phyloP scores from a whole-genome alignment of 1,140 invertebrate genomes.

The Pseudomyrmex cubaensis region DNA sequence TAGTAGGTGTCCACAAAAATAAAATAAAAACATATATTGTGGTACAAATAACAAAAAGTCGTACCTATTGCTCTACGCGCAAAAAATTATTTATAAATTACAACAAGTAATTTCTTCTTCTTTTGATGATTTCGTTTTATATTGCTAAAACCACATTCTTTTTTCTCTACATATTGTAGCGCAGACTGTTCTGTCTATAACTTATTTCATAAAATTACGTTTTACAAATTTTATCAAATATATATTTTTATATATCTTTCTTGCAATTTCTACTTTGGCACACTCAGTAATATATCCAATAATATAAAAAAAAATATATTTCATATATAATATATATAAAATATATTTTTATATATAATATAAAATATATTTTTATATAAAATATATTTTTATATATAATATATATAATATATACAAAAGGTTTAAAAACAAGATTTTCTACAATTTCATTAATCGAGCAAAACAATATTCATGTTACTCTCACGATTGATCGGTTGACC shows the following conservation, averaged over 20 bases:
- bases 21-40: constrained; percentile 86
- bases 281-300: neutral
- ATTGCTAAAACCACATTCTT: neutral
- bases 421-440: neutral
- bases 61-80: constrained; percentile 47
- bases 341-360: too few relatives aligned
- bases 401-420: too few relatives aligned
- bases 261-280: constrained; percentile 2
- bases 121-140: neutral
- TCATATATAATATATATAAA: too few relatives aligned
- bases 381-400: too few relatives aligned
- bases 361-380: too few relatives aligned
- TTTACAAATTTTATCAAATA: neutral
- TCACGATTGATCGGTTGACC: constrained; percentile 2
- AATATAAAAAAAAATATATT: neutral
- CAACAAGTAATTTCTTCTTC: neutral
- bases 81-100: neutral
- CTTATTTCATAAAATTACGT: neutral
- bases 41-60: constrained; percentile 82
- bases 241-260: neutral
- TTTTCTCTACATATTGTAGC: neutral
- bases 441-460: constrained; percentile 8
- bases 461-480: neutral
- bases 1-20: constrained; percentile 85
- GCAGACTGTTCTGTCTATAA: neutral